Base-by-base conservation (phyloP, 2,113 vertebrate species). In the Natator depressus region DNA sequence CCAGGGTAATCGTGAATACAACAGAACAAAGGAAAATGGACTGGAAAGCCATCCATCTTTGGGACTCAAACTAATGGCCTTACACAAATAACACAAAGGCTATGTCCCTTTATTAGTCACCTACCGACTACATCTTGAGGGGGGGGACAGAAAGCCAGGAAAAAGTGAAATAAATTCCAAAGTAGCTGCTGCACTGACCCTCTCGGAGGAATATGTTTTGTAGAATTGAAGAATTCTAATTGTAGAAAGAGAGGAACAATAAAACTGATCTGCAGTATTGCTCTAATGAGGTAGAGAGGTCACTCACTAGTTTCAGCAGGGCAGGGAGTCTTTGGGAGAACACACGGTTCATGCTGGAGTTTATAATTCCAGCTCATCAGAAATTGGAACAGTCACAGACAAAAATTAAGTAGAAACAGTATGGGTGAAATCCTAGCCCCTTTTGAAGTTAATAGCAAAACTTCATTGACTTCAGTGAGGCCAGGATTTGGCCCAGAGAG, bases 1-100 rank as follows among this genome's bases (percentile, higher is more conserved):
- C 92, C 38, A 93, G 90, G 87, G 88, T 97, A 97, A 97, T 97
- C 89, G 94, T 87, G 69, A 78, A 98, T 91, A 89, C 76, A 94
- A 53, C 82, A 80, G 89, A 90, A 94, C 87, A 95, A 96, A 92
- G 80, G 38, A 82, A 89, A 96, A 31, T 89, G 57, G 49, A 93
- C 80, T 92, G 91, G 86, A 97, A 94, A 96, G 47, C 59, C 87
- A 97, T 95, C 78, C 91, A 82, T 95, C 89, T 87, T 54, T 90
- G 76, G 75, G 53, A 93, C 88, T 94, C 86, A 96, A 95, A 96
- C 96, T 96, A 97, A 93, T 96, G 87, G 6, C 80, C 38, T 92
- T 93, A 94, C 27, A 95, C 31, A 49, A 49, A 87, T 5, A 84
- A 88, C 92, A 94, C 46, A 96, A 96, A 93, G 86, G 59, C 46